Evolutionary conservation across 2,113 vertebrate genomes (phyloP), one percentile per base, ranked within the genome.

Genomic region (Syrmaticus mikado): DNA sequence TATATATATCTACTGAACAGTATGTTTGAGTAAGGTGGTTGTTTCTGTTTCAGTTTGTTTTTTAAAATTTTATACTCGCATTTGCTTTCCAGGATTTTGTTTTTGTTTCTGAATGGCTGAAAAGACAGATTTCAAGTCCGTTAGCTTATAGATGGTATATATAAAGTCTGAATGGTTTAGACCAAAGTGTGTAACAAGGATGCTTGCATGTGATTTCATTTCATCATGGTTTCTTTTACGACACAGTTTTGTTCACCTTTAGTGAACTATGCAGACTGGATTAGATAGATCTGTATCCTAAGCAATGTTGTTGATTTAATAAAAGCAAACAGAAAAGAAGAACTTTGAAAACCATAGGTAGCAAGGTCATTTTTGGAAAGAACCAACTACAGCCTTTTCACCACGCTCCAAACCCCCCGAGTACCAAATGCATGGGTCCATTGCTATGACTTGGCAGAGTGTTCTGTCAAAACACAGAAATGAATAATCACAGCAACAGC

Each of bases 111-210:
- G 79, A 90, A 97, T 96, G 92, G 95, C 91, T 97, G 97, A 96
- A 95, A 97, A 97, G 95, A 97, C 96, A 96, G 94, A 91, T 89
- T 90, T 97, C 94, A 97, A 98, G 97, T 96, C 97, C 94, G 94
- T 95, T 97, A 97, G 96, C 95, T 94, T 98, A 93, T 95, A 97
- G 91, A 93, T 87, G 94, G 96, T 97, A 96, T 97, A 96, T 97
- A 96, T 89, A 88, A 90, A 95, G 91, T 94, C 95, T 96, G 96
- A 95, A 94, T 73, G 81, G 94, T 95, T 84, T 79, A 97, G 97
- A 96, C 90, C 91, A 78, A 89, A 91, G 91, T 96, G 92, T 96
- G 90, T 95, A 94, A 90, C 88, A 85, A 96, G 96, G 94, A 93
- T 94, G 82, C 70, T 79, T 81, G 85, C 94, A 92, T 91, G 74